Evolutionary conservation across 2,797 vertebrate species (phyloP), one percentile per base, ranked within the genome.

Genomic region (Pseudotriccus pelzelni): DNA sequence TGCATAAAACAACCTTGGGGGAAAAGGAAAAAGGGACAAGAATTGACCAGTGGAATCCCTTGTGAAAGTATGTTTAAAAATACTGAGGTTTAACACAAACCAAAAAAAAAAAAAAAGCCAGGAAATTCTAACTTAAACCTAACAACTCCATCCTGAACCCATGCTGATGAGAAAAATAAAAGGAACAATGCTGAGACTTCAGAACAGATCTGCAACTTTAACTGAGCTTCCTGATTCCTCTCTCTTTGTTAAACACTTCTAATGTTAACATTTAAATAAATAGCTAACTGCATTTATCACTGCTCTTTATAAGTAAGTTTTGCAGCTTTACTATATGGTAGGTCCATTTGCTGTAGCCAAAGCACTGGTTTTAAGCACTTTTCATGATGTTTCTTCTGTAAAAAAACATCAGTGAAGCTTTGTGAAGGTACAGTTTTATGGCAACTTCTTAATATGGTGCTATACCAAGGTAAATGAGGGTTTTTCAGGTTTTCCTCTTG

Each of bases 101-200:
- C 58, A 60, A 85, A 84, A 83, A 86, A 86, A 87, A 59, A 76
- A 63, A 84, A 95, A 86, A 86, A 69, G 63, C 56, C 94, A 96
- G 96, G 95, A 96, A 97, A 96, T 92, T 96, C 91, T 97, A 95
- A 94, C 80, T 94, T 95, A 96, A 95, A 90, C 91, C 92, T 94
- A 96, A 95, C 94, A 95, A 77, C 92, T 94, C 87, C 96, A 96
- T 96, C 94, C 94, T 97, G 96, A 97, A 95, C 95, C 56, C 95
- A 95, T 90, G 93, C 96, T 97, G 96, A 63, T 97, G 94, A 91
- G 93, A 95, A 91, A 95, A 94, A 95, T 90, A 94, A 94, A 94
- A 92, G 80, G 91, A 96, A 93, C 90, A 94, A 93, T 92, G 91
- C 80, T 84, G 89, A 93, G 84, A 93, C 87, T 95, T 94, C 82